Evolutionary conservation across 2,797 vertebrate genomes (phyloP).

Genomic region (Florisuga fusca): DNA sequence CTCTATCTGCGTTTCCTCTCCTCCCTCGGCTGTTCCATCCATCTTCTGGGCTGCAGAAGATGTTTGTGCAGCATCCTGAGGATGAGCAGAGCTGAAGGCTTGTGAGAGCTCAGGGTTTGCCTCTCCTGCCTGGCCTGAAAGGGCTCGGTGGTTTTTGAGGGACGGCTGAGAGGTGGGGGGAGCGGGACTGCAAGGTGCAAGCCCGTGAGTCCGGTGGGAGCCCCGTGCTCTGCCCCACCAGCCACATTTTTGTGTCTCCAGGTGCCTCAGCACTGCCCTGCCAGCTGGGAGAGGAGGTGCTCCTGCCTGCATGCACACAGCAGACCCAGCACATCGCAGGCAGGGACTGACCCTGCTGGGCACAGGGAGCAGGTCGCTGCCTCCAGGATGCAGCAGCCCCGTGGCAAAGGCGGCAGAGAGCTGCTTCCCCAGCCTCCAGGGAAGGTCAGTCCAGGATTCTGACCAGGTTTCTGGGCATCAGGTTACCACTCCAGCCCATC

Average conservation of each 20-base stretch:
- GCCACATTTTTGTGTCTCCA: not conserved
- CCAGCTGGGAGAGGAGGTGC: not conserved
- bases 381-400: fast-evolving
- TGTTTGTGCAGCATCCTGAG: fast-evolving
- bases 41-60: not conserved
- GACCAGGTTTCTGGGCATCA: not conserved
- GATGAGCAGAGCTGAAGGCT: not conserved
- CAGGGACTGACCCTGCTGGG: not conserved
- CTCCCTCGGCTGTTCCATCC: not conserved
- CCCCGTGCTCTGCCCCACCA: fast-evolving
- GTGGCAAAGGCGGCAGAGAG: fast-evolving
- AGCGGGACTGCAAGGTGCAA: not conserved
- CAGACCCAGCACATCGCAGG: not conserved
- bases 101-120: fast-evolving
- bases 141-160: not conserved
- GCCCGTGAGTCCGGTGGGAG: not conserved
- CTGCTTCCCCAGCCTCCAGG: fast-evolving
- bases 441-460: not conserved
- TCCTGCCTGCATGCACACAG: not conserved
- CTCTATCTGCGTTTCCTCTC: not conserved
- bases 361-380: not conserved
- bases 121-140: not conserved
- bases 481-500: not conserved
- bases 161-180: not conserved
- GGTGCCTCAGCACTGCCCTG: constrained; percentile 28